These are phyloP conservation scores for Oenanthe melanoleuca DNA, from an alignment of 2,113 vertebrate genomes.

Conservation along the genomic window DNA sequence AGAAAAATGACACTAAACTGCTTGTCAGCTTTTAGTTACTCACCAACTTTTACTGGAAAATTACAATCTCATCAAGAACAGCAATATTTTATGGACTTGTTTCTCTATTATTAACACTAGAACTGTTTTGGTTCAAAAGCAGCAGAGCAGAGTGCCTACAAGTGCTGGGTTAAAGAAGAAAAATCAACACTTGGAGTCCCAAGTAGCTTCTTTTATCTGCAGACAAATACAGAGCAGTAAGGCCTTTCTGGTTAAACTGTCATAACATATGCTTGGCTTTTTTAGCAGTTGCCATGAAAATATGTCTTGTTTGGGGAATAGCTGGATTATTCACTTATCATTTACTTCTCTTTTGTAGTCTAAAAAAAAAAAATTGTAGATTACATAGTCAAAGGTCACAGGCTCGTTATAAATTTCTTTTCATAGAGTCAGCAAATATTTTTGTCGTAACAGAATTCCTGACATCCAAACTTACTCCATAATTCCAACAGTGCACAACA, in stretches of 20 bases:
- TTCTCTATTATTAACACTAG: background rate
- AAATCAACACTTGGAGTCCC: background rate
- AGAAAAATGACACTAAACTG: background rate
- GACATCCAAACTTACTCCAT: background rate
- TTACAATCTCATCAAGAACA: background rate
- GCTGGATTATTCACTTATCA: background rate
- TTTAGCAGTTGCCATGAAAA: background rate
- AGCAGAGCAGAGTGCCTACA: background rate
- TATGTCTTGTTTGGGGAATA: background rate
- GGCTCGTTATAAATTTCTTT: background rate
- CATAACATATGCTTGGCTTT: background rate
- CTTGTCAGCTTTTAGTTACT: background rate
- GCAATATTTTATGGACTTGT: background rate
- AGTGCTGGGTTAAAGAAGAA: background rate
- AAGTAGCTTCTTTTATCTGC: background rate
- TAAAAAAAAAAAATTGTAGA: background rate
- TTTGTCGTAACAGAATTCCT: background rate
- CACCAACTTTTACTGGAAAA: background rate
- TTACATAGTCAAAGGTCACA: background rate
- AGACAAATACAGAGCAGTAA: background rate
- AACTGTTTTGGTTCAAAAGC: background rate
- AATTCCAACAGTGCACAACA: background rate
- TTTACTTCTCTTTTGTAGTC: background rate
- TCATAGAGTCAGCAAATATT: background rate
- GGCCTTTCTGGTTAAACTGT: background rate